Base-by-base conservation (phyloP, 2,797 vertebrate species). In the Monodelphis domestica region DNA sequence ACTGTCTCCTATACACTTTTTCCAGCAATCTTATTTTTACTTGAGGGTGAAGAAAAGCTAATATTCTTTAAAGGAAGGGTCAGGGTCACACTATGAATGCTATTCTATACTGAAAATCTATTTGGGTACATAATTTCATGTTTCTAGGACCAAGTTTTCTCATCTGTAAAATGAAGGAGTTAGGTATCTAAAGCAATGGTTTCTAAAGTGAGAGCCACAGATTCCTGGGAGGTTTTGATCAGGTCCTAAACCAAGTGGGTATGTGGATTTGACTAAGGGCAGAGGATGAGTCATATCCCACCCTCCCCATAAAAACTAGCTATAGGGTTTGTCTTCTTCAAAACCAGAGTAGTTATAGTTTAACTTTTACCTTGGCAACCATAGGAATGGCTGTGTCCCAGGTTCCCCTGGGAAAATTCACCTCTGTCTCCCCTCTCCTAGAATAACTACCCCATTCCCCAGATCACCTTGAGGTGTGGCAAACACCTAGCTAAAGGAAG, bases 81-180 rank as follows among this genome's bases (percentile, higher is more conserved):
- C 54, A 88, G 12, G 53, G 21, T 38, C 63, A 54, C 33, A 90
- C 24, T 38, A 38, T 63, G 93, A 93, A 91, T 1, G 91, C 52
- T 45, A 45, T 84, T 53, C 50, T 50, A 30, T 26, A n/a, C 96
- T 95, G 93, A 88, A 88, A 97, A 70, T 90, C 0, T 50, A 84
- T 84, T 84, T 26, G 70, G 17, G 24, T 38, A 28, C 12, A 84
- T 45, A 38, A 50, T 84, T 45, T 84, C 70, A 84, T 78, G 21
- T 26, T 84, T 45, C 70, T 84, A 84, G 21, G 21, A 7, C 38
- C 38, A 84, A 84, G 38, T 50, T 45, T 84, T 50, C 70, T 84
- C 70, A 45, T 84, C 70, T 84, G 21, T 84, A 84, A 84, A 84
- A 24, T 78, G 38, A 84, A 45, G 38, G 70, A 6, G 2, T 45